phyloP scores from a whole-genome alignment of 1,140 invertebrate species.

The Drosophila arizonae region DNA sequence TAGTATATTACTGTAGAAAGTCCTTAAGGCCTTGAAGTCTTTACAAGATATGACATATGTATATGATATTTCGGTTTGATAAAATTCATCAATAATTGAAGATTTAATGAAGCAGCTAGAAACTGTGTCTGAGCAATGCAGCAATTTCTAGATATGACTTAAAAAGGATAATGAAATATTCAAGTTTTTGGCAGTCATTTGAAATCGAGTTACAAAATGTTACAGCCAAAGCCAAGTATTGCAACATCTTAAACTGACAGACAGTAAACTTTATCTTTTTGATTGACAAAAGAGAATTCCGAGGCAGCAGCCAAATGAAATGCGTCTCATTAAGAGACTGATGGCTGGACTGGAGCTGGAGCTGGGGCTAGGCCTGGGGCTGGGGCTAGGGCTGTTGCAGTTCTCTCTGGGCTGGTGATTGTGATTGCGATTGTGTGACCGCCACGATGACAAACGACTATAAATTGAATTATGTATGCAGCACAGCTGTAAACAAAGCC shows the following conservation, averaged over 20 bases:
- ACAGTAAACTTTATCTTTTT: background rate
- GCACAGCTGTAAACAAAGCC: conserved; percentile 32
- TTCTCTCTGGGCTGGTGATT: conserved; percentile 11
- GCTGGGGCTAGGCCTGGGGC: conserved; percentile 3
- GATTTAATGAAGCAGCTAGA: no score
- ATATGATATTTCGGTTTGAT: no score
- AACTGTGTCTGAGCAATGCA: no score
- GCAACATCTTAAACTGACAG: no score
- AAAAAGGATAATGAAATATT: background rate
- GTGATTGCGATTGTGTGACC: conserved; percentile 29
- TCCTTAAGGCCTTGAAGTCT: no score
- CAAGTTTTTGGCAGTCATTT: background rate
- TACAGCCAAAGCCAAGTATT: background rate
- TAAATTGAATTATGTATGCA: conserved; percentile 68
- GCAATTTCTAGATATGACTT: no score
- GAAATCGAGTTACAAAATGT: background rate
- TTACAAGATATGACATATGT: no score
- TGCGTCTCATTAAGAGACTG: conserved; percentile 24
- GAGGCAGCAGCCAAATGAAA: background rate
- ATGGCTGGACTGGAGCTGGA: background rate
- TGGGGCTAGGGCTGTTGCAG: conserved; percentile 2
- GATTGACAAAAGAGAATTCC: conserved; percentile 1
- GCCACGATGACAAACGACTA: conserved; percentile 44
- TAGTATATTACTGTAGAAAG: no score
- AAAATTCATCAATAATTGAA: no score